Evolutionary conservation across 2,113 vertebrate species (phyloP).

Genomic region (Tenrec ecaudatus): DNA sequence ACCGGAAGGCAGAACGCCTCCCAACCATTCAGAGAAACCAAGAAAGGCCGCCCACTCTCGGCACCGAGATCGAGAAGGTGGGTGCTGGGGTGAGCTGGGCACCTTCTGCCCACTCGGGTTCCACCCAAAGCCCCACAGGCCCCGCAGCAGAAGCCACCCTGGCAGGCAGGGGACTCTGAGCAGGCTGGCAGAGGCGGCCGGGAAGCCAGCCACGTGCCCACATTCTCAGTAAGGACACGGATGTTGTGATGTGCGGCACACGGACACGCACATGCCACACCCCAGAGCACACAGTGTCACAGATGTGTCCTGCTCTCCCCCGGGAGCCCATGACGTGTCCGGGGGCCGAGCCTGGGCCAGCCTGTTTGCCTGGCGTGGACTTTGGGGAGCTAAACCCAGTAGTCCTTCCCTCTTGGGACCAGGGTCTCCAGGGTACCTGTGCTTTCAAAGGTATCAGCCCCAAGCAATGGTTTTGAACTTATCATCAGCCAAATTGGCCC

Average conservation of each 20-base stretch:
- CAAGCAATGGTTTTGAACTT: accelerated
- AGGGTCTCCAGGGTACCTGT: background rate
- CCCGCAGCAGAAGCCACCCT: too few species aligned
- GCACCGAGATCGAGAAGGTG: background rate
- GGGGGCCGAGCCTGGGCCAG: too few species aligned
- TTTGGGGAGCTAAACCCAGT: accelerated
- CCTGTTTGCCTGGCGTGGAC: accelerated
- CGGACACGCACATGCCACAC: background rate
- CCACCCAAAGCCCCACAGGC: too few species aligned
- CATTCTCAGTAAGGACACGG: background rate
- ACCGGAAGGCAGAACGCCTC: conserved; percentile 7
- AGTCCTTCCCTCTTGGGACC: accelerated
- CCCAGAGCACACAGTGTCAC: accelerated
- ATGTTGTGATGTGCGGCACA: accelerated
- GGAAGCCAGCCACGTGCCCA: background rate
- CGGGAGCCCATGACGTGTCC: too few species aligned
- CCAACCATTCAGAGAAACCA: background rate
- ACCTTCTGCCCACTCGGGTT: background rate
- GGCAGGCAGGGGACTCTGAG: background rate
- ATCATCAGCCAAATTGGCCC: too few species aligned
- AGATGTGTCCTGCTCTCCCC: background rate
- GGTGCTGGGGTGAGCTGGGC: accelerated
- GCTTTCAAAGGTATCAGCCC: background rate
- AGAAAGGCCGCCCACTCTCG: background rate
- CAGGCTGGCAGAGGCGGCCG: accelerated